A percentile compares a stretch with the other conserved stretches of the same genome.
These are phyloP conservation scores for Calameuta idolon DNA, from an alignment of 2,888 invertebrate species.

Conservation along the genomic window DNA sequence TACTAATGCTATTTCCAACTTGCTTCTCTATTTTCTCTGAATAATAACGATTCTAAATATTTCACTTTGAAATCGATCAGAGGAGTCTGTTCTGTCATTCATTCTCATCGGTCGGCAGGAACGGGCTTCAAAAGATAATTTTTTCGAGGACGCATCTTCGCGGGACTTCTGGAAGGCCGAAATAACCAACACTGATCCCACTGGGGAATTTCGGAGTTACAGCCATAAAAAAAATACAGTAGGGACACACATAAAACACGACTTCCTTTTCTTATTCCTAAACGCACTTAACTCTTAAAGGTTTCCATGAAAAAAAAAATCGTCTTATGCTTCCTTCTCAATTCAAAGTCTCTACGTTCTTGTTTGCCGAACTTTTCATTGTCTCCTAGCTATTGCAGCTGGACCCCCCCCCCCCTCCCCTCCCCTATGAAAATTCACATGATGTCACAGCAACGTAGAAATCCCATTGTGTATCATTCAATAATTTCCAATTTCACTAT, in stretches of 20 bases:
- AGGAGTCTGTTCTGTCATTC: background rate
- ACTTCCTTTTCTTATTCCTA: background rate
- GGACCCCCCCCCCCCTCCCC: too few relatives aligned
- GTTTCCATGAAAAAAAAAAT: background rate
- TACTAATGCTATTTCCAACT: background rate
- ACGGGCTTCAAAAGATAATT: background rate
- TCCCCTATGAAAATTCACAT: background rate
- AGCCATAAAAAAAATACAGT: background rate
- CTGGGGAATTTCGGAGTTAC: background rate
- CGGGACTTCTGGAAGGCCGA: background rate
- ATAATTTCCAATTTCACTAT: background rate
- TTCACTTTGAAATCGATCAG: background rate
- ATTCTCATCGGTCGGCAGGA: too few relatives aligned
- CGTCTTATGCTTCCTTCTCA: too few relatives aligned
- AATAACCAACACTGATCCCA: background rate
- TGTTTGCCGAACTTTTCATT: background rate
- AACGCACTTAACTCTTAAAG: background rate
- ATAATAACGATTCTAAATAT: background rate
- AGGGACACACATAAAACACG: background rate
- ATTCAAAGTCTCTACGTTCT: too few relatives aligned
- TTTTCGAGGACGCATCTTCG: background rate
- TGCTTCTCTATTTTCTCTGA: background rate
- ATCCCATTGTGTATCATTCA: background rate
- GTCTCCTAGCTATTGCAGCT: background rate
- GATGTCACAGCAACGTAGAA: background rate